These are phyloP conservation scores for Leptestheria dahalacensis DNA, from an alignment of 1,140 invertebrate genomes.

Conservation along the genomic window DNA sequence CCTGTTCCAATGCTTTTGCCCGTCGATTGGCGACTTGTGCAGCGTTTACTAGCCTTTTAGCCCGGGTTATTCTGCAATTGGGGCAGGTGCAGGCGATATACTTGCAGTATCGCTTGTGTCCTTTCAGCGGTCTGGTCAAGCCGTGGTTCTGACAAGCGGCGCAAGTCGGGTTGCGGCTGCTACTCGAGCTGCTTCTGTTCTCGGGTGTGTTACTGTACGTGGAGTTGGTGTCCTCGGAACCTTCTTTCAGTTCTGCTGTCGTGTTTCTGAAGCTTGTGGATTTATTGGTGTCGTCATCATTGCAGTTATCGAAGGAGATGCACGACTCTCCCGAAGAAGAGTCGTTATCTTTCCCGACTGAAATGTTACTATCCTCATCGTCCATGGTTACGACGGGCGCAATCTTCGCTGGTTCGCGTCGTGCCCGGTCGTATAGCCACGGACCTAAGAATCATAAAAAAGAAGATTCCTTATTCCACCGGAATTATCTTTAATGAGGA, in stretches of 20 bases:
- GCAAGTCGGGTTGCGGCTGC: constrained; percentile 44
- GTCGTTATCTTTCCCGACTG: background rate
- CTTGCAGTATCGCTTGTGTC: constrained; percentile 79
- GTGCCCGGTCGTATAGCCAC: background rate
- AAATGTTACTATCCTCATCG: background rate
- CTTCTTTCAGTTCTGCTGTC: no score
- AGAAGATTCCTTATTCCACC: background rate
- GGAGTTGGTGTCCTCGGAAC: no score
- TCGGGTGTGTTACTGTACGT: no score
- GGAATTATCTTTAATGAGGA: no score
- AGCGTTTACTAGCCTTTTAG: constrained; percentile 64
- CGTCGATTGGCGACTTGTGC: constrained; percentile 54
- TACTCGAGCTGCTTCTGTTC: background rate
- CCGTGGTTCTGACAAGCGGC: constrained; percentile 74
- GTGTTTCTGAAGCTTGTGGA: no score
- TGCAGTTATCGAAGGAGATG: background rate
- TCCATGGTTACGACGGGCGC: background rate
- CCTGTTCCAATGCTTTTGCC: constrained; percentile 56
- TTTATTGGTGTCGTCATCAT: background rate
- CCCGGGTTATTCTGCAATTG: constrained; percentile 63
- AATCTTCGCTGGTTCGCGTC: background rate
- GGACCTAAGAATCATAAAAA: background rate
- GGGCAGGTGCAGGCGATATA: constrained; percentile 62
- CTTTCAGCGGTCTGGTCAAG: constrained; percentile 65
- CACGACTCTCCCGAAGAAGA: background rate